These are phyloP conservation scores for Ammospiza caudacuta DNA, from an alignment of 2,113 vertebrate genomes.

Conservation along the genomic window DNA sequence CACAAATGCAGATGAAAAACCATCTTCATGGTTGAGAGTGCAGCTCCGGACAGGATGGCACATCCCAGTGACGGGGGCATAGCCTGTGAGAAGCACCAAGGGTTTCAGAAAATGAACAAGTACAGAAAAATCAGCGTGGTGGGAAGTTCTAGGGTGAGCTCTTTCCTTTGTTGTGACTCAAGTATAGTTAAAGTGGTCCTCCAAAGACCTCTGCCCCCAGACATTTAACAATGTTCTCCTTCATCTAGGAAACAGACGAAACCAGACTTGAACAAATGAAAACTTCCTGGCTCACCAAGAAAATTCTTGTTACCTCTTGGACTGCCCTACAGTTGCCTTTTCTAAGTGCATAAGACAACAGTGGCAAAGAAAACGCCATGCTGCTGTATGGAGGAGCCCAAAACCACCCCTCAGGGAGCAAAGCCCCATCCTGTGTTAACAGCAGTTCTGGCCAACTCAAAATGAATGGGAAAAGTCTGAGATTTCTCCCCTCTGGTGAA, in stretches of 20 bases:
- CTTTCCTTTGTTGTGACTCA: neutral
- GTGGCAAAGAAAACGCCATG: neutral
- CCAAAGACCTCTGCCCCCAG: neutral
- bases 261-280: neutral
- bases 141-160: neutral
- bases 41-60: conserved; percentile 97
- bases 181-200: neutral
- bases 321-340: neutral
- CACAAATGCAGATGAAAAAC: conserved; percentile 97
- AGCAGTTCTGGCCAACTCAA: neutral
- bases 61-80: conserved; percentile 97
- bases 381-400: neutral
- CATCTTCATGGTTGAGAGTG: conserved; percentile 96
- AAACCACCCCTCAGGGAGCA: neutral
- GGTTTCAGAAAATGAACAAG: neutral
- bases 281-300: neutral
- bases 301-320: neutral
- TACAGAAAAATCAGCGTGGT: neutral
- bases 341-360: neutral
- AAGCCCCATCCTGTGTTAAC: neutral
- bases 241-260: neutral
- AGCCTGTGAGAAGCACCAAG: conserved; percentile 77
- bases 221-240: neutral
- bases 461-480: neutral
- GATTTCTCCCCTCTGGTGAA: neutral